Evolutionary conservation across 2,888 invertebrate genomes (phyloP).

Genomic region (Andrena praecox): DNA sequence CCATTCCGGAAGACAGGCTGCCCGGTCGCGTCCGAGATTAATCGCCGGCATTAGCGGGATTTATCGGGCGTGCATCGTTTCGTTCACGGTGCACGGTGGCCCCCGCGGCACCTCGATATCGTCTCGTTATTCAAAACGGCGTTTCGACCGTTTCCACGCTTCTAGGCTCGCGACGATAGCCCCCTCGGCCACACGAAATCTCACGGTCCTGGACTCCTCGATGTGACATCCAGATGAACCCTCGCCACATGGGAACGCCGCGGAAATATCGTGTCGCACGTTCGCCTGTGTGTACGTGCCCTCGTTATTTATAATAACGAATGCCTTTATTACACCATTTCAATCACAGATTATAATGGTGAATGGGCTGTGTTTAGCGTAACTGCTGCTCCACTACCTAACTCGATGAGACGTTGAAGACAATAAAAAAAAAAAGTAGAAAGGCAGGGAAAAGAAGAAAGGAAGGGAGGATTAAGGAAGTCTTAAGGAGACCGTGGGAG

Average conservation of each 20-base stretch:
- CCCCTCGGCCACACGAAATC: slow-evolving; percentile 42
- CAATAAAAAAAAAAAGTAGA: slow-evolving; percentile 4
- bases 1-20: slow-evolving; percentile 78
- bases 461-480: neutral
- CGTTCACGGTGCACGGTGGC: slow-evolving; percentile 58
- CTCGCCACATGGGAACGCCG: slow-evolving; percentile 47
- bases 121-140: slow-evolving; percentile 73
- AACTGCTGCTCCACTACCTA: no score
- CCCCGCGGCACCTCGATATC: slow-evolving; percentile 65
- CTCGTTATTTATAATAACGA: no score
- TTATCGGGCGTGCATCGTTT: slow-evolving; percentile 78
- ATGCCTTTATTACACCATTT: no score
- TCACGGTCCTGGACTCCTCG: slow-evolving; percentile 47
- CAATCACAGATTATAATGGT: no score
- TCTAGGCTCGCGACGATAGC: slow-evolving; percentile 36
- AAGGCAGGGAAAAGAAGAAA: neutral
- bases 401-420: no score
- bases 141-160: slow-evolving; percentile 64
- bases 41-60: slow-evolving; percentile 78
- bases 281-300: neutral
- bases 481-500: neutral
- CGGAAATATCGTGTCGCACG: slow-evolving; percentile 49
- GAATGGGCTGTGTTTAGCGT: no score
- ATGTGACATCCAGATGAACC: slow-evolving; percentile 55
- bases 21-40: slow-evolving; percentile 76